phyloP scores from a whole-genome alignment of 2,113 vertebrate species.

The Tretioscincus oriximinensis region DNA sequence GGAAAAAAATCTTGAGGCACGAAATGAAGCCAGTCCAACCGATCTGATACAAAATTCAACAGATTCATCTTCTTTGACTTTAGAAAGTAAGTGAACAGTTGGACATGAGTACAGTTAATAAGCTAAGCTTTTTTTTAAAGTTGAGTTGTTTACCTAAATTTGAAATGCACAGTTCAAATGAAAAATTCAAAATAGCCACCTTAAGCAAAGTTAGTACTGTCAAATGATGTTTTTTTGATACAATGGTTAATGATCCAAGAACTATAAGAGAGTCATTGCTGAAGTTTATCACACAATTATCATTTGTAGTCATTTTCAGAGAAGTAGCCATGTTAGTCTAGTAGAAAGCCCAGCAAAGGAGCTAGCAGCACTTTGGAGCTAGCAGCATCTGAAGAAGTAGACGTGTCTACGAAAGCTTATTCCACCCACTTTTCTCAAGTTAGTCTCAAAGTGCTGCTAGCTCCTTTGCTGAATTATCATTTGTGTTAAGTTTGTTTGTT shows the following conservation, averaged over 20 bases:
- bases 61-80: conserved; percentile 63
- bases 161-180: not conserved
- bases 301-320: too few relatives aligned
- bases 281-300: not conserved
- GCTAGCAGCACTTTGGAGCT: too few relatives aligned
- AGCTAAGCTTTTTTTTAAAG: conserved; percentile 9
- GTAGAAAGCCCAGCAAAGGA: too few relatives aligned
- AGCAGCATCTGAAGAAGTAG: too few relatives aligned
- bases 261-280: too few relatives aligned
- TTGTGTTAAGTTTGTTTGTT: too few relatives aligned
- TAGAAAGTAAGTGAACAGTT: conserved; percentile 76
- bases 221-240: not conserved
- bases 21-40: conserved; percentile 51
- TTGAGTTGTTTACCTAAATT: not conserved
- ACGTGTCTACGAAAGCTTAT: too few relatives aligned
- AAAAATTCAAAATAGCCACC: not conserved
- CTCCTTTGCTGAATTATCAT: too few relatives aligned
- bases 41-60: conserved; percentile 59
- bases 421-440: too few relatives aligned
- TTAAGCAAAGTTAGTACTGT: not conserved
- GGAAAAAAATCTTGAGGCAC: conserved; percentile 55
- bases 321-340: too few relatives aligned
- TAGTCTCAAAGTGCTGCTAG: too few relatives aligned
- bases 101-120: not conserved
- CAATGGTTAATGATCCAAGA: not conserved